Evolutionary conservation across 2,888 invertebrate genomes (phyloP), one percentile per base, ranked within the genome.

Genomic region (Pyrochroa serraticornis): DNA sequence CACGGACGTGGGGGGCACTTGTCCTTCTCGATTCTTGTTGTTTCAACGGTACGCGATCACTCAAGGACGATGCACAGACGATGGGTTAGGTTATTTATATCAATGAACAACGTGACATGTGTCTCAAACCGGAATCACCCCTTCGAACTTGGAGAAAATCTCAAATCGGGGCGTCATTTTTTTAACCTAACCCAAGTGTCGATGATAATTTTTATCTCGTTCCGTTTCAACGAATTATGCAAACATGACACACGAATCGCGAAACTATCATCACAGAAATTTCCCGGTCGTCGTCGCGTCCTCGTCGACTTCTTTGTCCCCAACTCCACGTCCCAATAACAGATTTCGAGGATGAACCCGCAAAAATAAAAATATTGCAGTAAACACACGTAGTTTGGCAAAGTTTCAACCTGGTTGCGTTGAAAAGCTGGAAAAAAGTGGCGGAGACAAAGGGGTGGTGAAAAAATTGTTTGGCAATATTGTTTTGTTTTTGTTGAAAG

Each of bases 21-120:
- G 42, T 43, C 38, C 47, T 41, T 54, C 47, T 41, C 37, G 48
- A 58, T 46, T 58, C 53, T 58, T 58, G 43, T 32, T 12, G 41
- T 44, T 53, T 54, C 34, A 58, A 54, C 58, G 58, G 58, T 53
- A 48, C 57, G 48, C 48, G 52, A 7, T 43, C 37, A 46, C 35
- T 58, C 58, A 58, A 58, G 58, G 58, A 47, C 58, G 58, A 13
- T 32, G 45, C 46, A 46, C 51, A 57, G 57, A 57, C 54, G 57
- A 51, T n/a, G n/a, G 22, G 22, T 22, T 22, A 50, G 47, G 58
- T 53, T 58, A 58, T 58, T 58, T 58, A 53, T 58, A 58, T 38
- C 36, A 58, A 58, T 52, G 58, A 52, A 31, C 31, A 32, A 33
- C 38, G 22, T 51, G 46, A 46, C 57, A 46, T 38, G 46, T 57